Evolutionary conservation across 2,113 vertebrate genomes (phyloP).

Genomic region (Eulacestoma nigropectus): DNA sequence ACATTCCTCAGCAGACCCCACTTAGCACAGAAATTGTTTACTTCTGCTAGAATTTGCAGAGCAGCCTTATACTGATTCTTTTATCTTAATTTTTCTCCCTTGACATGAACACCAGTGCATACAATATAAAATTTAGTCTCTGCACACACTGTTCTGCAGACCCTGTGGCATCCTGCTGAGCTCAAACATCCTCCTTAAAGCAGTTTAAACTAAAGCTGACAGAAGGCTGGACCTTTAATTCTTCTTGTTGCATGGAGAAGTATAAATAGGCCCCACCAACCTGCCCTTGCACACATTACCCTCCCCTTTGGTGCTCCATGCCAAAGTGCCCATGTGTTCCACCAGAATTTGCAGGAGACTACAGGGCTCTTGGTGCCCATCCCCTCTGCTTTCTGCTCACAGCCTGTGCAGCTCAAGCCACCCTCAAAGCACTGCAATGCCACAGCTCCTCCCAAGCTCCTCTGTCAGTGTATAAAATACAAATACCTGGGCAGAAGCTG

Average conservation of each 20-base stretch:
- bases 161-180: neutral
- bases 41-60: neutral
- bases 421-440: neutral
- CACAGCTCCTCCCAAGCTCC: neutral
- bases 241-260: neutral
- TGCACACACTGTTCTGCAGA: neutral
- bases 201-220: neutral
- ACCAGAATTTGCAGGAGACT: neutral
- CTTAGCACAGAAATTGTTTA: neutral
- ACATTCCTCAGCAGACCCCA: neutral
- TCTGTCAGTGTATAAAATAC: neutral
- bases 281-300: neutral
- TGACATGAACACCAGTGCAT: neutral
- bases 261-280: neutral
- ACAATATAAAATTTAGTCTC: neutral
- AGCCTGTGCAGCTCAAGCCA: neutral
- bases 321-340: neutral
- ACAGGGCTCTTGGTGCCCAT: accelerated
- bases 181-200: neutral
- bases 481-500: neutral
- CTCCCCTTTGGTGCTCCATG: neutral
- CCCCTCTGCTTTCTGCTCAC: neutral
- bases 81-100: neutral
- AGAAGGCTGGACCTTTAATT: neutral
- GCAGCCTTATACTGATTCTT: neutral